Base-by-base conservation (phyloP, 2,113 vertebrate genomes). In the Daphoenositta chrysoptera region DNA sequence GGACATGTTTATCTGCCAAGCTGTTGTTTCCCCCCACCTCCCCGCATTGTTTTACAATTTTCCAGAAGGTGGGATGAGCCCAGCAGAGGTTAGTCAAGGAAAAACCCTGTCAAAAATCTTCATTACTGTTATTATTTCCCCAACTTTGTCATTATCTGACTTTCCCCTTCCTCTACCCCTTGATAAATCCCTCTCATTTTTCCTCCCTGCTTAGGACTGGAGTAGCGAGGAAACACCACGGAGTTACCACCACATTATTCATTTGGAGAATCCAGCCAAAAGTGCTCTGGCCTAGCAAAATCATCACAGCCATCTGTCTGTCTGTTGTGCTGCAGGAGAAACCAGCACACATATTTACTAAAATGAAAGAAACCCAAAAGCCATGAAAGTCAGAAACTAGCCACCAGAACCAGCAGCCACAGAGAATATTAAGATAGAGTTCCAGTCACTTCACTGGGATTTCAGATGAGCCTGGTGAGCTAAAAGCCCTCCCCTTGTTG, bases 201-300 rank as follows among this genome's bases (percentile, higher is more conserved):
- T 50, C 40, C 37, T 91, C 47, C 39, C 37, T 56, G n/a, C 33
- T 87, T 71, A 86, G 19, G 40, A 77, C 2, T 51, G 44, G 86
- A 89, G 72, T 70, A 71, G 64, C 1, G 2, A 89, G 61, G 91
- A 92, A 93, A 86, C 48, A 69, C 94, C 80, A 61, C n/a, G 28
- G 83, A 91, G 73, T 87, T 83, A 83, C 85, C 89, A 93, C 70
- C 78, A 37, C 80, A 80, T 84, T 84, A 82, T 30, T 93, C 83
- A 65, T 70, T 37, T 50, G 83, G 48, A 56, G 37, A 96, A 76
- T 31, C 45, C 72, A 93, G 80, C 93, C 95, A 94, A 79, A 48
- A 89, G 61, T 91, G 45, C 27, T 75, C 89, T 90, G 88, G 83
- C 83, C 86, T 84, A 91, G 61, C 72, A 92, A 87, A 90, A 96